phyloP scores from a whole-genome alignment of 2,888 invertebrate species.

The Crioceris asparagi region DNA sequence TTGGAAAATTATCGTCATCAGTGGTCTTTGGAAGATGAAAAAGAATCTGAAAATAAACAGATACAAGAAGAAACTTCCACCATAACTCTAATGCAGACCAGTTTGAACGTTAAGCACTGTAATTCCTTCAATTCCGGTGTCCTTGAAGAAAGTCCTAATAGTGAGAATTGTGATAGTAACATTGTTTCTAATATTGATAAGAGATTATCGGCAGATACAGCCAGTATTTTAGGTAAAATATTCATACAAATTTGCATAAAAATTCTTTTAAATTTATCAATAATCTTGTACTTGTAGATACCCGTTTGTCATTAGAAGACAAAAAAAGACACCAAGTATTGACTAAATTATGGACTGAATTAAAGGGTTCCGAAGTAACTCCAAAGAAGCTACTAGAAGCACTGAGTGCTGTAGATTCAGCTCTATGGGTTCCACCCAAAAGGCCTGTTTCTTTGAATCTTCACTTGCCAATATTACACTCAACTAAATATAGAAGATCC shows the following conservation, averaged over 20 bases:
- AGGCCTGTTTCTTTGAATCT: slow-evolving; percentile 61
- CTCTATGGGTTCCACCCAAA: slow-evolving; percentile 56
- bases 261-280: no score
- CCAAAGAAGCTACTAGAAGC: slow-evolving; percentile 52
- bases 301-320: slow-evolving; percentile 50
- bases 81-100: slow-evolving; percentile 25
- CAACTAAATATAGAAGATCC: slow-evolving; percentile 37
- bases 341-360: slow-evolving; percentile 53
- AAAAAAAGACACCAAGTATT: slow-evolving; percentile 53
- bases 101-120: slow-evolving; percentile 33
- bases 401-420: slow-evolving; percentile 52
- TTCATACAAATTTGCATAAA: no score
- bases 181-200: slow-evolving; percentile 28
- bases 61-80: slow-evolving; percentile 13
- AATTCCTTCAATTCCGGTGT: slow-evolving; percentile 38
- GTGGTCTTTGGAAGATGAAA: neutral
- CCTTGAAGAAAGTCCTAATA: slow-evolving; percentile 25
- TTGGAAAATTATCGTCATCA: slow-evolving; percentile 9
- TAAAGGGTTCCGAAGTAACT: slow-evolving; percentile 53
- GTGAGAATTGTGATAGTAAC: slow-evolving; percentile 21
- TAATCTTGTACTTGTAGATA: slow-evolving; percentile 30
- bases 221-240: slow-evolving; percentile 31
- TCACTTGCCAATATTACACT: slow-evolving; percentile 49
- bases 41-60: slow-evolving; percentile 12
- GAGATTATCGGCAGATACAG: slow-evolving; percentile 31